Evolutionary conservation across 2,797 vertebrate species (phyloP).

Genomic region (Falco biarmicus): DNA sequence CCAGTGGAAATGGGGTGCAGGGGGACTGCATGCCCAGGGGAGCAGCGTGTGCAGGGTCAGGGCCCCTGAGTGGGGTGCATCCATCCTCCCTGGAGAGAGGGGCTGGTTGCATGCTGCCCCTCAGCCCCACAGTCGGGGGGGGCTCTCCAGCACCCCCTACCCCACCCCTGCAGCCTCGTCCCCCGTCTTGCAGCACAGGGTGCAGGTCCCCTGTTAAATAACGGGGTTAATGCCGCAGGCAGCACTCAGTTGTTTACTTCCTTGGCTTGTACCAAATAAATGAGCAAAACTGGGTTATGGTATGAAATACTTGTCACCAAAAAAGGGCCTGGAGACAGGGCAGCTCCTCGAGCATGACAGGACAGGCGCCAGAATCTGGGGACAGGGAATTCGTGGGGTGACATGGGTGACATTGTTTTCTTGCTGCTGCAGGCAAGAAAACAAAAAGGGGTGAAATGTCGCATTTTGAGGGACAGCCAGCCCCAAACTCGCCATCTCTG

Average conservation of each 20-base stretch:
- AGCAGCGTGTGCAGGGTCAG: too few species aligned
- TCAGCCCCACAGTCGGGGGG: too few species aligned
- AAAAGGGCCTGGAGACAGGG: not conserved
- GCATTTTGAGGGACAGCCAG: accelerated
- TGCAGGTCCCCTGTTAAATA: not conserved
- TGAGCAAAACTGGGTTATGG: not conserved
- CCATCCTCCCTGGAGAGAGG: not conserved
- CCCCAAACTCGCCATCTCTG: not conserved
- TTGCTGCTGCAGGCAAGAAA: not conserved
- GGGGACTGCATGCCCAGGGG: not conserved
- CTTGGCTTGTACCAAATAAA: not conserved
- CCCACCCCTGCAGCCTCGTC: not conserved
- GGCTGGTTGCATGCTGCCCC: not conserved
- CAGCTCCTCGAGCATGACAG: accelerated
- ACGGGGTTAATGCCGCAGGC: not conserved
- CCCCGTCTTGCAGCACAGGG: accelerated
- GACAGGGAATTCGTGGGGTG: accelerated
- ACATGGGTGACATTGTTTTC: accelerated
- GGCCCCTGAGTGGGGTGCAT: not conserved
- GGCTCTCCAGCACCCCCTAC: not conserved
- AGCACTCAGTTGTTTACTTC: not conserved
- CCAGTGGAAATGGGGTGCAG: not conserved
- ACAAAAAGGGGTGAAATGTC: not conserved
- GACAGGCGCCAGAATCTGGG: not conserved
- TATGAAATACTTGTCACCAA: not conserved